Conservation (phyloP, 2,113 vertebrate species). For the Acrocephalus kingi region DNA sequence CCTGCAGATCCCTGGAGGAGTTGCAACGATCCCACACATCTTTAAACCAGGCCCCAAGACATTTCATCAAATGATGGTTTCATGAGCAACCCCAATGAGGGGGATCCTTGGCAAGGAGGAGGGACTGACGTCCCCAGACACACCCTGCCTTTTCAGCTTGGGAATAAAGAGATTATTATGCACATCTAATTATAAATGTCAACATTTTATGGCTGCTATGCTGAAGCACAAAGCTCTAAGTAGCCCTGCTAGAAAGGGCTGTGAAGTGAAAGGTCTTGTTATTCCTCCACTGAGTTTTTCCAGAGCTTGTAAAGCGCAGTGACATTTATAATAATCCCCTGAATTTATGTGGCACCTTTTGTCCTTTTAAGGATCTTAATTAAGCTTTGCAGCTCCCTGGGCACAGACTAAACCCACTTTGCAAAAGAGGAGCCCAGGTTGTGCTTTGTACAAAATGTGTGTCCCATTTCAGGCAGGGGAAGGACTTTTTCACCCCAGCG, state of each 20-base stretch:
- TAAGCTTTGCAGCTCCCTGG: constrained; percentile 36
- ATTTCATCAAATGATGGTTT: not conserved
- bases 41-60: not conserved
- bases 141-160: constrained; percentile 1
- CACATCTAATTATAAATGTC: constrained; percentile 62
- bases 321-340: constrained; percentile 65
- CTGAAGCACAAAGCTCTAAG: constrained; percentile 6
- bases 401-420: not conserved
- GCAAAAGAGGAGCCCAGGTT: not conserved
- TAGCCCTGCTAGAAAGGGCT: constrained; percentile 18
- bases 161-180: constrained; percentile 63
- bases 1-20: not conserved
- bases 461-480: not conserved
- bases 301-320: constrained; percentile 53
- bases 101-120: not conserved
- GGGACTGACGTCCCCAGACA: not conserved
- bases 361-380: constrained; percentile 68
- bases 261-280: constrained; percentile 54
- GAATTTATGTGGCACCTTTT: constrained; percentile 59
- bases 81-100: not conserved
- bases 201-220: constrained; percentile 14
- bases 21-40: not conserved
- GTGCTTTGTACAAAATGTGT: not conserved
- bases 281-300: constrained; percentile 54
- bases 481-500: not conserved